These are phyloP conservation scores for Zophobas atratus DNA, from an alignment of 1,140 invertebrate species.

Conservation along the genomic window DNA sequence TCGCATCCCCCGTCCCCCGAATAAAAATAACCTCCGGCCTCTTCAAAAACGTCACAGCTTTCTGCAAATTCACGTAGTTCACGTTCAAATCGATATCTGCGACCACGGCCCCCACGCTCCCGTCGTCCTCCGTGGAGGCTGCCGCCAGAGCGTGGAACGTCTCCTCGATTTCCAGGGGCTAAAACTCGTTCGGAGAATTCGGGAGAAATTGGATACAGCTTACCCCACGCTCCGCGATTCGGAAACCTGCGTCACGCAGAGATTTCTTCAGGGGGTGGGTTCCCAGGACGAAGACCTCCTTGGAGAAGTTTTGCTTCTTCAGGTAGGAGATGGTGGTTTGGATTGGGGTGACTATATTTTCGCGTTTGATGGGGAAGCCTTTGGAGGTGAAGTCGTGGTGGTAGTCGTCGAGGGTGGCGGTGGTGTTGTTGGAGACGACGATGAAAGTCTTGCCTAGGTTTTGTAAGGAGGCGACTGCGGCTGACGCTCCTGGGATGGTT, in stretches of 20 bases:
- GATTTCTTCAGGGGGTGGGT: conserved; percentile 51
- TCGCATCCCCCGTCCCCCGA: conserved; percentile 51
- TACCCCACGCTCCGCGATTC: conserved; percentile 32
- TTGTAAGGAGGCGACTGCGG: conserved; percentile 57
- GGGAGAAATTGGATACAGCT: too few species aligned
- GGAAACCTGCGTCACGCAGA: conserved; percentile 56
- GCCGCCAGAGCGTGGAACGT: neutral
- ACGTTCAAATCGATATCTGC: conserved; percentile 58
- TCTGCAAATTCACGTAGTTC: conserved; percentile 54
- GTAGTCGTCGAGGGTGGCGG: conserved; percentile 42
- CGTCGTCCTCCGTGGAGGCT: conserved; percentile 33
- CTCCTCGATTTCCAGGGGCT: neutral
- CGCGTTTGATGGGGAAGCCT: conserved; percentile 13
- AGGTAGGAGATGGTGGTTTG: conserved; percentile 56
- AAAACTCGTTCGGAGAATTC: neutral
- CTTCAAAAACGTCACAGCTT: conserved; percentile 52
- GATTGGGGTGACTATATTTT: conserved; percentile 55
- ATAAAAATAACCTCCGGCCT: conserved; percentile 59
- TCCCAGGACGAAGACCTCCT: conserved; percentile 59
- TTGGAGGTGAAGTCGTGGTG: conserved; percentile 45
- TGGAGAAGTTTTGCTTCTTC: conserved; percentile 59
- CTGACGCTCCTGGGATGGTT: conserved; percentile 56
- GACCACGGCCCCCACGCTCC: conserved; percentile 60
- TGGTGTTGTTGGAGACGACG: conserved; percentile 63
- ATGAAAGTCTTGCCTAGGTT: conserved; percentile 59